These are phyloP conservation scores for Diplodus puntazzo DNA, from an alignment of 2,797 vertebrate genomes.

Conservation along the genomic window DNA sequence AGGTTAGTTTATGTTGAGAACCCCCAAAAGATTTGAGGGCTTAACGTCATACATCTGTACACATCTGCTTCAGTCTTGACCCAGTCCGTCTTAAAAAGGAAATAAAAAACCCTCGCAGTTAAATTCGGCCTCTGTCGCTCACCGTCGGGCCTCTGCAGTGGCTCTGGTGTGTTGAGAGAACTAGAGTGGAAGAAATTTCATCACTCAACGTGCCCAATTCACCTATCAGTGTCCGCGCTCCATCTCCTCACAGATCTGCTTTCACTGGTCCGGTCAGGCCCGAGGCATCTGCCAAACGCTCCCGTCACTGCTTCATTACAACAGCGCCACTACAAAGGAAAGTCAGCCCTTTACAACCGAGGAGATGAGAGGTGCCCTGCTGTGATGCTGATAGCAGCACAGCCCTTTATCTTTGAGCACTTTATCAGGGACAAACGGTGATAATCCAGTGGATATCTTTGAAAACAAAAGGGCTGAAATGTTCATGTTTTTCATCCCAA, in stretches of 20 bases:
- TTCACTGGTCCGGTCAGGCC: constrained; percentile 68
- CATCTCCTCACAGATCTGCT: constrained; percentile 72
- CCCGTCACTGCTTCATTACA: constrained; percentile 54
- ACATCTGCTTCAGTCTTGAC: constrained; percentile 63
- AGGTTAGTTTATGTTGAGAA: constrained; percentile 24
- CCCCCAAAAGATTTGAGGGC: constrained; percentile 16
- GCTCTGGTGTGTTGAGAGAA: constrained; percentile 49
- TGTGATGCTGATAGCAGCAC: constrained; percentile 52
- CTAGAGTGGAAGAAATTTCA: constrained; percentile 66
- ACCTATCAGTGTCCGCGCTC: constrained; percentile 52
- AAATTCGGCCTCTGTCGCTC: constrained; percentile 37
- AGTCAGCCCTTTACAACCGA: constrained; percentile 49
- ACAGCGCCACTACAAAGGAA: constrained; percentile 67
- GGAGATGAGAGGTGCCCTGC: constrained; percentile 59
- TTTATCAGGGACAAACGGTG: constrained; percentile 46
- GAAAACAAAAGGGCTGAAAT: not conserved
- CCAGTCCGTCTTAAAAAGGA: constrained; percentile 1
- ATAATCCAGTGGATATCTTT: constrained; percentile 27
- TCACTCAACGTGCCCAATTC: constrained; percentile 66
- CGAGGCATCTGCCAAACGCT: constrained; percentile 69
- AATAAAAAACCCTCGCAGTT: too few relatives aligned
- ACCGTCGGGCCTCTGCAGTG: constrained; percentile 9
- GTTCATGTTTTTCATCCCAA: constrained; percentile 12
- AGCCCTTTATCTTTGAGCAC: constrained; percentile 54
- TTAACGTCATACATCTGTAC: constrained; percentile 33